A percentile compares a stretch with the other conserved stretches of the same genome.
phyloP scores from a whole-genome alignment of 2,797 vertebrate genomes.

The Lagodon rhomboides region DNA sequence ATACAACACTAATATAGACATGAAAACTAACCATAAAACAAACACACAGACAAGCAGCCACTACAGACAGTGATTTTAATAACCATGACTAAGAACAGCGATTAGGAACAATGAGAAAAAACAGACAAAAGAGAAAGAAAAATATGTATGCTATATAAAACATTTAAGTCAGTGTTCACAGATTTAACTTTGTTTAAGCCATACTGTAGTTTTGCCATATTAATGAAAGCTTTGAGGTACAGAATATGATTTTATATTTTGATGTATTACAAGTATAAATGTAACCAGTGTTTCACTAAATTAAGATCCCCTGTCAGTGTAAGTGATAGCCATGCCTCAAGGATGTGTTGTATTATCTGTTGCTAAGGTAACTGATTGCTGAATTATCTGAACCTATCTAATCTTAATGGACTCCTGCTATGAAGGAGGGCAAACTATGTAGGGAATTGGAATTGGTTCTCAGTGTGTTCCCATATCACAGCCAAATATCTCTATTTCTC shows the following conservation, averaged over 20 bases:
- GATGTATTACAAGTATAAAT: neutral
- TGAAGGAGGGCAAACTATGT: slow-evolving; percentile 44
- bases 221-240: too few species aligned
- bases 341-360: slow-evolving; percentile 33
- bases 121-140: too few species aligned
- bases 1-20: too few species aligned
- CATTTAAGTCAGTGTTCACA: too few species aligned
- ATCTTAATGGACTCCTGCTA: slow-evolving; percentile 53
- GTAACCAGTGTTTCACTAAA: neutral
- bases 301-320: neutral
- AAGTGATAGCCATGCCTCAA: neutral
- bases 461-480: slow-evolving; percentile 51
- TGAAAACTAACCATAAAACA: too few species aligned
- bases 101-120: too few species aligned
- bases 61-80: too few species aligned
- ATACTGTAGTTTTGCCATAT: too few species aligned
- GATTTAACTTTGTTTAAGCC: too few species aligned
- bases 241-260: neutral
- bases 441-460: slow-evolving; percentile 52
- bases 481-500: slow-evolving; percentile 49
- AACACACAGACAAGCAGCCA: too few species aligned
- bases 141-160: too few species aligned
- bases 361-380: slow-evolving; percentile 54
- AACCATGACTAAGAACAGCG: too few species aligned
- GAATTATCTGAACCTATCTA: slow-evolving; percentile 46